Conservation (phyloP, 2,888 invertebrate genomes). For the Lasioglossum vierecki region DNA sequence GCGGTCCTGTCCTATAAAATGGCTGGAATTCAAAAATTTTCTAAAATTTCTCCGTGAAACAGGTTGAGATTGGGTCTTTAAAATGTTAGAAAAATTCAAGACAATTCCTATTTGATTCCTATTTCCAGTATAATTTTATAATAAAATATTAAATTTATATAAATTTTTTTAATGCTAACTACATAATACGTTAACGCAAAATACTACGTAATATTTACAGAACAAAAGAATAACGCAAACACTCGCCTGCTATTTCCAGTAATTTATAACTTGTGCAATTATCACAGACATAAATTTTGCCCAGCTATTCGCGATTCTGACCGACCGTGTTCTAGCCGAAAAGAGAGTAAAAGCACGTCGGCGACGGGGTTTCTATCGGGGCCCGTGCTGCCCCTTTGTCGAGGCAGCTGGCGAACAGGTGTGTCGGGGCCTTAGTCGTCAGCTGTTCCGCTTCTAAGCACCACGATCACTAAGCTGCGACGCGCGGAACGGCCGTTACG, state of each 20-base stretch:
- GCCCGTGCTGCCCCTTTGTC: slow-evolving; percentile 71
- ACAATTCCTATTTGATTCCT: no score
- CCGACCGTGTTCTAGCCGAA: neutral
- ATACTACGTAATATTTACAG: no score
- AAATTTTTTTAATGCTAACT: no score
- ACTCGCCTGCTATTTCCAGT: no score
- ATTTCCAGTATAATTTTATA: no score
- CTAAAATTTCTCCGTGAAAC: neutral
- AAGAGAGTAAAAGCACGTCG: slow-evolving; percentile 39
- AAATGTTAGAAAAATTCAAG: no score
- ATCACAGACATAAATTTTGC: neutral
- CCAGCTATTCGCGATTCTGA: neutral
- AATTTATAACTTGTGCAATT: neutral
- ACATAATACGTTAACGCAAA: no score
- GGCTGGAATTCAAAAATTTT: neutral
- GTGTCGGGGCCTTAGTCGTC: slow-evolving; percentile 74
- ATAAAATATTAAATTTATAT: no score
- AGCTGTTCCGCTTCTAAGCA: slow-evolving; percentile 77
- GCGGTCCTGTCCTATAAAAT: neutral
- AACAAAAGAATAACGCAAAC: no score
- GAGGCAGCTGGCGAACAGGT: slow-evolving; percentile 82
- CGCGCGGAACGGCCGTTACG: slow-evolving; percentile 65
- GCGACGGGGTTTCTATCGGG: slow-evolving; percentile 57
- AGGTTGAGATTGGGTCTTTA: no score
- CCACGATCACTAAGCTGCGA: slow-evolving; percentile 54